Conservation (phyloP, 2,888 invertebrate genomes). For the Scaptomyza caliginosa region DNA sequence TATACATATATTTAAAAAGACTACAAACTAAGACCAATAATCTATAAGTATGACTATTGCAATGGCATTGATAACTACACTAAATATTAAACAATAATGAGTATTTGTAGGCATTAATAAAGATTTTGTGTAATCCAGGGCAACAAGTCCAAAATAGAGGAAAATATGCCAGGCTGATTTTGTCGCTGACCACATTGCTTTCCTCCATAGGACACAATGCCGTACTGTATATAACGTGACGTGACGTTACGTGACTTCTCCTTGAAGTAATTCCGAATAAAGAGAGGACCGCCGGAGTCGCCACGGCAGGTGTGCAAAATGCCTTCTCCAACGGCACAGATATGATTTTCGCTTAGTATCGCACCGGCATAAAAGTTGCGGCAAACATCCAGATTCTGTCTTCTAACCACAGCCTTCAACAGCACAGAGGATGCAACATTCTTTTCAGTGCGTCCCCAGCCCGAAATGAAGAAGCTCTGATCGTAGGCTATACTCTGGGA, state of each 20-base stretch:
- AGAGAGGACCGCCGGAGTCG: conserved; percentile 79
- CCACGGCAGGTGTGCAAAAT: conserved; percentile 70
- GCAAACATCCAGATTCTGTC: conserved; percentile 55
- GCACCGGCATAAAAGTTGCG: conserved; percentile 56
- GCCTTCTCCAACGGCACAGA: conserved; percentile 76
- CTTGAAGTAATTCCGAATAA: conserved; percentile 59
- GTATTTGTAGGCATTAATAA: conserved; percentile 31
- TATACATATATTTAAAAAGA: conserved; percentile 16
- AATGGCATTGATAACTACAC: conserved; percentile 49
- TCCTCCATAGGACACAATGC: conserved; percentile 88
- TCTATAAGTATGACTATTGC: conserved; percentile 38
- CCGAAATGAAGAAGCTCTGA: conserved; percentile 69
- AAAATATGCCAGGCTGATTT: conserved; percentile 85
- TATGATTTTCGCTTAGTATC: conserved; percentile 65
- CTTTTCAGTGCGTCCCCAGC: conserved; percentile 80
- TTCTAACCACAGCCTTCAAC: conserved; percentile 64
- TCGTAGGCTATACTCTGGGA: conserved; percentile 31
- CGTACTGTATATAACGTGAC: conserved; percentile 82
- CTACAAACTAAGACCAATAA: conserved; percentile 31
- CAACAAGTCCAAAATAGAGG: conserved; percentile 85
- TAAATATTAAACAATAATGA: conserved; percentile 44
- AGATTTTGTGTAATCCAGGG: conserved; percentile 85
- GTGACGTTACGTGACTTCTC: conserved; percentile 32
- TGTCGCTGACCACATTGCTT: conserved; percentile 84
- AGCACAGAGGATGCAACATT: conserved; percentile 50